phyloP scores from a whole-genome alignment of 2,888 invertebrate species.

The Sminthurides aquaticus region DNA sequence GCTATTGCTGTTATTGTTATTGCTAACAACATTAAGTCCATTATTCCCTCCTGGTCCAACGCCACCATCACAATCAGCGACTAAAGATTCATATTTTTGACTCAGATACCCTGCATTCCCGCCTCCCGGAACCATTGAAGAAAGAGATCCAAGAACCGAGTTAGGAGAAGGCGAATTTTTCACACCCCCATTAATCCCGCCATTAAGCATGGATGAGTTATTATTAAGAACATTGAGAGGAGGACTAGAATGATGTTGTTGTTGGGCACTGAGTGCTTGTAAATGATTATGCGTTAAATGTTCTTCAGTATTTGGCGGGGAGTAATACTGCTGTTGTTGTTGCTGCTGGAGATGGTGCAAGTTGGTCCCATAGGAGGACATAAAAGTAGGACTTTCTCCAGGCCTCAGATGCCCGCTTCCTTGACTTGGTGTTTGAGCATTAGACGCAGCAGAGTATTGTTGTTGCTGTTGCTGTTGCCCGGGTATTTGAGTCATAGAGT shows the following conservation, averaged over 20 bases:
- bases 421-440: constrained; percentile 6
- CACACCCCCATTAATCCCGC: constrained; percentile 2
- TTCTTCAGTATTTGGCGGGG: constrained; percentile 26
- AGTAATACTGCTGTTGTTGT: constrained; percentile 26
- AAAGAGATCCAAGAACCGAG: constrained; percentile 20
- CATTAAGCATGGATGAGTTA: constrained; percentile 13
- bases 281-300: neutral
- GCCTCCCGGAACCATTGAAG: constrained; percentile 18
- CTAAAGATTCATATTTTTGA: constrained; percentile 29
- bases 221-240: constrained; percentile 31
- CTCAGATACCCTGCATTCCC: constrained; percentile 23
- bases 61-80: constrained; percentile 18
- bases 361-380: constrained; percentile 15
- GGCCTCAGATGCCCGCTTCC: constrained; percentile 24
- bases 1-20: constrained; percentile 17
- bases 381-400: constrained; percentile 12
- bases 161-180: constrained; percentile 17
- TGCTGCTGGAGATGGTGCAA: constrained; percentile 27
- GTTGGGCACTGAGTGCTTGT: constrained; percentile 16
- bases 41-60: no score
- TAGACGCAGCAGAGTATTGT: constrained; percentile 3
- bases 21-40: constrained; percentile 7
- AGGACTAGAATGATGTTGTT: constrained; percentile 40
- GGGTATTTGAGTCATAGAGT: constrained; percentile 27
- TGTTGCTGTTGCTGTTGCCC: constrained; percentile 13